Conservation (phyloP, 1,140 invertebrate species). For the Musca vetustissima region DNA sequence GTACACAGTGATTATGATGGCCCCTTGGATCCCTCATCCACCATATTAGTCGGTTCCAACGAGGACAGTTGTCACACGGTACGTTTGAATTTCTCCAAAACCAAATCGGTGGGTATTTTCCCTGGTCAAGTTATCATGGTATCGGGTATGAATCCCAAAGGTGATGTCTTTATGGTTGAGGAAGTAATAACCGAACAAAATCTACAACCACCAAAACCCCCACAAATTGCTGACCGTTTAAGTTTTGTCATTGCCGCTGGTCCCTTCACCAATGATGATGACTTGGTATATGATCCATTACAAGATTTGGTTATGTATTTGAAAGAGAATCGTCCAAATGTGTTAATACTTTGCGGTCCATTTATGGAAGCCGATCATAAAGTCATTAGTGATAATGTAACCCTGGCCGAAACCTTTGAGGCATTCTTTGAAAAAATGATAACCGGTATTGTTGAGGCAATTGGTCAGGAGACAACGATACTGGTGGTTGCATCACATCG, state of each 20-base stretch:
- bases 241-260: conserved; percentile 77
- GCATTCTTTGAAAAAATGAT: conserved; percentile 72
- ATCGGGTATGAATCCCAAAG: conserved; percentile 70
- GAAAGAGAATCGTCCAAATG: conserved; percentile 70
- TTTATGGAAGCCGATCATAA: conserved; percentile 75
- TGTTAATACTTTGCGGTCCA: conserved; percentile 80
- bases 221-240: conserved; percentile 59
- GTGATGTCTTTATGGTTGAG: conserved; percentile 68
- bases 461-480: conserved; percentile 57
- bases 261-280: conserved; percentile 77
- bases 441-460: conserved; percentile 62
- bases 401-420: conserved; percentile 66
- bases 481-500: conserved; percentile 70
- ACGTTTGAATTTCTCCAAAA: conserved; percentile 63
- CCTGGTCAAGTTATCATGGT: conserved; percentile 82
- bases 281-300: conserved; percentile 78
- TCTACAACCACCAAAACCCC: conserved; percentile 36
- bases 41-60: conserved; percentile 70
- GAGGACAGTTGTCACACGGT: conserved; percentile 55
- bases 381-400: conserved; percentile 60
- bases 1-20: conserved; percentile 74
- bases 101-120: conserved; percentile 75
- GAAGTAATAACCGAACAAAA: conserved; percentile 62
- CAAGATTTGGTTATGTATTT: conserved; percentile 74
- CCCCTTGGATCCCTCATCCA: conserved; percentile 67